Evolutionary conservation across 2,113 vertebrate species (phyloP).

Genomic region (Orycteropus afer): DNA sequence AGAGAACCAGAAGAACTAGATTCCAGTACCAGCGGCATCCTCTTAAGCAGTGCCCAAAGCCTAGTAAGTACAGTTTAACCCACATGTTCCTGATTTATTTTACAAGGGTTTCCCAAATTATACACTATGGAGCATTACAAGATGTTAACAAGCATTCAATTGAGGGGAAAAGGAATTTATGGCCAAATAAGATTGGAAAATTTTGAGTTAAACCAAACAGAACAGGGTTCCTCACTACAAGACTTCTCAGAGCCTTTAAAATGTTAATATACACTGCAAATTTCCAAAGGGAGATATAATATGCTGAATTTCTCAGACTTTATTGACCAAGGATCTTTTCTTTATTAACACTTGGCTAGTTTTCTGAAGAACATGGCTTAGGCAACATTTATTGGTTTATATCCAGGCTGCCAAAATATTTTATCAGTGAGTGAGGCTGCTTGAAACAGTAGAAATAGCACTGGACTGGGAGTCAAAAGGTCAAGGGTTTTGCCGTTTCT

Average conservation of each 20-base stretch:
- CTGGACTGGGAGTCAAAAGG: not conserved
- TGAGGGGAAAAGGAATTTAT: not conserved
- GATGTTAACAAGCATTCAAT: not conserved
- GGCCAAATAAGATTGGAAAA: constrained; percentile 24
- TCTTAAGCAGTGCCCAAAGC: constrained; percentile 32
- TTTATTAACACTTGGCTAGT: not conserved
- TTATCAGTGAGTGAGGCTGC: not conserved
- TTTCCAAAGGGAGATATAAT: constrained; percentile 12
- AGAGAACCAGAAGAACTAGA: constrained; percentile 1
- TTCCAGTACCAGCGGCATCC: not conserved
- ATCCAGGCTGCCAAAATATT: not conserved
- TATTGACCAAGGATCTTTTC: not conserved
- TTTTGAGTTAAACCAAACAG: constrained; percentile 48
- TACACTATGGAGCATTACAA: not conserved
- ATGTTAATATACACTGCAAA: not conserved
- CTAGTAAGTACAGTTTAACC: constrained; percentile 15
- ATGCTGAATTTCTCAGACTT: not conserved
- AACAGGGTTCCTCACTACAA: constrained; percentile 1
- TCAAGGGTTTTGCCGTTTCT: constrained; percentile 38
- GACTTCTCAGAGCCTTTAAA: constrained; percentile 7
- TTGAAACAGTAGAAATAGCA: not conserved
- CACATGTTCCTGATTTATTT: constrained; percentile 39
- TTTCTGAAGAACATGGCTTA: constrained; percentile 29
- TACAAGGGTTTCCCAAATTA: constrained; percentile 32
- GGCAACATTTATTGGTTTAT: constrained; percentile 8